phyloP scores from a whole-genome alignment of 2,797 vertebrate genomes.

The Cichlasoma orientale region DNA sequence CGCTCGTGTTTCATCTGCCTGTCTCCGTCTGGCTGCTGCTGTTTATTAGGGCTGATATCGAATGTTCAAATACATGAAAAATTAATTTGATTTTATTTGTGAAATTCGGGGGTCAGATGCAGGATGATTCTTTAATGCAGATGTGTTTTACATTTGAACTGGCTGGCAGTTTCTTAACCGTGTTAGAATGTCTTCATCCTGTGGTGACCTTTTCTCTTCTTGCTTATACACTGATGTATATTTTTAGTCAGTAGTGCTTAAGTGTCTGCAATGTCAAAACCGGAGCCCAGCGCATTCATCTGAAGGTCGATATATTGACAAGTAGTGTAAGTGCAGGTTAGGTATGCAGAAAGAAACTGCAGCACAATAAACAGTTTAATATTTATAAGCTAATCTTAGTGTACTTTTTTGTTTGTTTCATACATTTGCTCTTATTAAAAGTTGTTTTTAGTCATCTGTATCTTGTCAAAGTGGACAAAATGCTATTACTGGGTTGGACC shows the following conservation, averaged over 20 bases:
- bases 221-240: not conserved
- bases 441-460: too few relatives aligned
- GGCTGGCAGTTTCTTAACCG: not conserved
- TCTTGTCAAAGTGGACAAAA: not conserved
- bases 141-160: conserved; percentile 11
- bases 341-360: not conserved
- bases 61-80: conserved; percentile 30
- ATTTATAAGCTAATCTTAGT: too few relatives aligned
- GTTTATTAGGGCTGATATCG: conserved; percentile 35
- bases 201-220: not conserved
- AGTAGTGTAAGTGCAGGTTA: not conserved
- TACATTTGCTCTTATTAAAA: too few relatives aligned
- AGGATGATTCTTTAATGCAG: conserved; percentile 1
- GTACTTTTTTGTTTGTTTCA: too few relatives aligned
- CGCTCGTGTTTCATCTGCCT: conserved; percentile 17
- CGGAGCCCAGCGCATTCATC: not conserved
- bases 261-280: not conserved
- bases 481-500: not conserved
- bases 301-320: not conserved
- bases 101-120: conserved; percentile 27
- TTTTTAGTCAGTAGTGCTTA: not conserved
- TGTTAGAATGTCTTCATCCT: not conserved
- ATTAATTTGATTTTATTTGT: conserved; percentile 15
- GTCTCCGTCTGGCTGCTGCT: conserved; percentile 1
- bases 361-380: not conserved